Base-by-base conservation (phyloP, 2,888 invertebrate genomes). In the Eupithecia centaureata region DNA sequence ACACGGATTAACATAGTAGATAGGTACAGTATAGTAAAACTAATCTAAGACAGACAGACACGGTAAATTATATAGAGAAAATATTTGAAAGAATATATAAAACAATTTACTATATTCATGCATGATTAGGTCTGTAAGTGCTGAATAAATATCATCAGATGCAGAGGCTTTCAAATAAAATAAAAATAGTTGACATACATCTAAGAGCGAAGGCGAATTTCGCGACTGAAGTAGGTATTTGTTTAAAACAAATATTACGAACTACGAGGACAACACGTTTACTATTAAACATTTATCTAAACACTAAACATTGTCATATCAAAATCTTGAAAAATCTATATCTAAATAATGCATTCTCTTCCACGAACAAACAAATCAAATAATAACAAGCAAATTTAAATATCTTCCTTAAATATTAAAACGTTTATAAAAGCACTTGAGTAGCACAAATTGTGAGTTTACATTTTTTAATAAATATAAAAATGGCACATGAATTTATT, bases 321-420 rank as follows among this genome's bases (percentile, higher is more conserved):
- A 79, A 79, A 79, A 83, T 54, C 54, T 73, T 60, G 64, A 80
- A 82, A 79, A 76, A 80, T 73, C 77, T 79, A 79, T 77, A 77
- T 78, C 77, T 78, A 79, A 75, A 80, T 51, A 81, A 80, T 77
- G 84, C 86, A 89, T 84, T 86, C 85, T 76, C 82, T 79, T 76
- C 80, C 79, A 81, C 78, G 81, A 76, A 83, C 80, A 84, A 76
- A 79, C 69, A 82, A 72, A 82, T 79, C 79, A 77, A 83, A 82
- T 80, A 82, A 87, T 79, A 87, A 87, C 92, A 92, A 93, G 92
- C 92, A 93, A 93, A 93, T 93, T 93, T 90, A 92, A 92, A 87
- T 91, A 92, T 92, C 90, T 80, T 81, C 82, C 80, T 82, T 73
- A 73, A 79, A 79, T 72, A 79, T 84, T 83, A 79, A 82, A 87